These are phyloP conservation scores for Hirtodrosophila trivittata DNA, from an alignment of 2,888 invertebrate genomes.

Conservation along the genomic window DNA sequence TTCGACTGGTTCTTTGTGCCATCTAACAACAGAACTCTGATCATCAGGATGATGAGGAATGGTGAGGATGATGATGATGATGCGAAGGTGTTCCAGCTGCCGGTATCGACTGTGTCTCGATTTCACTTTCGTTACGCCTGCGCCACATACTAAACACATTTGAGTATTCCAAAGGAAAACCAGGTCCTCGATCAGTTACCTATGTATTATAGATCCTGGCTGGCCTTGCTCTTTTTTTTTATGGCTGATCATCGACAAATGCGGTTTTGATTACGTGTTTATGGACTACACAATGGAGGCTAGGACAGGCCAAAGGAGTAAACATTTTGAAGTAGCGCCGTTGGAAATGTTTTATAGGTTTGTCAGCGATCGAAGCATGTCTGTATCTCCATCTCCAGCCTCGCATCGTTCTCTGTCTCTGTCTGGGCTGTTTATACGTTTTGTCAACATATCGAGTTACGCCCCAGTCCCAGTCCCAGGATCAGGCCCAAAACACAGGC, in stretches of 20 bases:
- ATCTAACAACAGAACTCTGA: conserved; percentile 60
- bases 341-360: conserved; percentile 71
- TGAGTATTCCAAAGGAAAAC: conserved; percentile 68
- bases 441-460: conserved; percentile 76
- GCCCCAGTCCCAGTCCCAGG: conserved; percentile 41
- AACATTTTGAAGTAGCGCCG: conserved; percentile 79
- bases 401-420: not conserved
- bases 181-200: conserved; percentile 32
- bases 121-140: conserved; percentile 79
- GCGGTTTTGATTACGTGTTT: conserved; percentile 77
- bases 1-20: conserved; percentile 65
- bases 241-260: conserved; percentile 33
- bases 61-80: conserved; percentile 23
- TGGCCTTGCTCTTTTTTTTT: conserved; percentile 32
- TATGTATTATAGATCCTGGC: not conserved
- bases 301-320: conserved; percentile 66
- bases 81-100: conserved; percentile 78
- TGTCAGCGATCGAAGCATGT: conserved; percentile 63
- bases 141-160: conserved; percentile 35
- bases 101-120: conserved; percentile 65
- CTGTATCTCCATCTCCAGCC: conserved; percentile 8
- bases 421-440: conserved; percentile 53
- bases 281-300: conserved; percentile 53
- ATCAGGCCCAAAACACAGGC: conserved; percentile 9
- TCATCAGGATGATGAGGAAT: not conserved